Base-by-base conservation (phyloP, 2,888 invertebrate species). In the Camptogramma bilineatum region DNA sequence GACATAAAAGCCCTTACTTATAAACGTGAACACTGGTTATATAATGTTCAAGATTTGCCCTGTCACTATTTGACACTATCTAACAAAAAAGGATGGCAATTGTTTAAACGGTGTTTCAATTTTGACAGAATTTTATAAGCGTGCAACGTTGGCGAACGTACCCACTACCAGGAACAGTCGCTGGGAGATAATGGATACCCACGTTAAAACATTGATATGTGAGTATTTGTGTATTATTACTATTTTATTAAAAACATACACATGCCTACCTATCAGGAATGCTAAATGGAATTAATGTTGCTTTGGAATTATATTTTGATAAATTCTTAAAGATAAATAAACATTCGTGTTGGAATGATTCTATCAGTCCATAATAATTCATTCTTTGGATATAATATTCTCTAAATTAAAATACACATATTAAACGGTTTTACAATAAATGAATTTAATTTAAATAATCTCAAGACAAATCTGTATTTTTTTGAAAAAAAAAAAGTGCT, bases 171-270 rank as follows among this genome's bases (percentile, higher is more conserved):
- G n/a, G n/a, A n/a, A n/a, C n/a, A n/a, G n/a, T n/a, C n/a, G n/a
- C n/a, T n/a, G n/a, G n/a, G n/a, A n/a, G n/a, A n/a, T n/a, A n/a
- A n/a, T n/a, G n/a, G n/a, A n/a, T n/a, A n/a, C n/a, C n/a, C n/a
- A n/a, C n/a, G n/a, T n/a, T n/a, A n/a, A n/a, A 51, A 64, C 52
- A 74, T 74, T 83, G 83, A 83, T 82, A 83, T 83, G 83, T 80
- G 83, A 83, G 83, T 83, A 83, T 83, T 82, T 80, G 70, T 75
- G 42, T n/a, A 64, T 56, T 55, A 60, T 39, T 18, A 50, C 8
- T 59, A 51, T 28, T 52, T 47, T 55, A 50, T 53, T 18, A 18
- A 52, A 52, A 65, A 57, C 17, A 64, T 52, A 57, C 46, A 57
- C 51, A 55, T 52, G 21, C 13, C n/a, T 66, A 63, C 61, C 4